Percentiles rank a stretch among this genome's conserved stretches.
These are phyloP conservation scores for Capitulum mitella DNA, from an alignment of 2,888 invertebrate species.

Conservation along the genomic window DNA sequence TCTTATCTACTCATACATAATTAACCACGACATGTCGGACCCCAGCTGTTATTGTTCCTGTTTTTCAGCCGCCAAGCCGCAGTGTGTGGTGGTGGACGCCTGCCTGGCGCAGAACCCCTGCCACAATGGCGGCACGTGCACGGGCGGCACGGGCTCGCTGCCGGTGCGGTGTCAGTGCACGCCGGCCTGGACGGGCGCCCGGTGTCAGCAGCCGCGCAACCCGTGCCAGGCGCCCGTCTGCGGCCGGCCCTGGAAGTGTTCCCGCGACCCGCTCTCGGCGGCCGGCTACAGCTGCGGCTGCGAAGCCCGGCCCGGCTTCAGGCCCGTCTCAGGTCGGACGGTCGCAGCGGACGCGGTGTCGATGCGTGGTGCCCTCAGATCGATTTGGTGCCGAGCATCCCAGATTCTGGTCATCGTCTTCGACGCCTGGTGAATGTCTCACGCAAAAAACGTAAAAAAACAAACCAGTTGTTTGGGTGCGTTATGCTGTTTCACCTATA, in stretches of 20 bases:
- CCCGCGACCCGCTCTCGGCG: not conserved
- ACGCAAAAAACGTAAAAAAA: not conserved
- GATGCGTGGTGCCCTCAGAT: not conserved
- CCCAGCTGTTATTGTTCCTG: too few species aligned
- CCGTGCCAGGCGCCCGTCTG: not conserved
- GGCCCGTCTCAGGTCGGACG: not conserved
- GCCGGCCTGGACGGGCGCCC: conserved; percentile 1
- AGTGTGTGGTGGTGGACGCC: not conserved
- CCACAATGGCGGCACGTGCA: conserved; percentile 9
- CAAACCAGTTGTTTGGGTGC: not conserved
- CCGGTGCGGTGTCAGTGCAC: not conserved
- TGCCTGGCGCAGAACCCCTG: not conserved
- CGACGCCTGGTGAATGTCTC: not conserved
- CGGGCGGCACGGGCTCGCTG: not conserved
- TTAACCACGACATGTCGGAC: too few species aligned
- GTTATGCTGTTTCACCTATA: too few species aligned
- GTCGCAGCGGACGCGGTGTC: not conserved
- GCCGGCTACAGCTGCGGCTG: conserved; percentile 23
- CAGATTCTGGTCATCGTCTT: not conserved
- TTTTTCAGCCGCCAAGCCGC: not conserved
- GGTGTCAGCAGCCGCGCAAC: not conserved
- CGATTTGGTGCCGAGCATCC: not conserved
- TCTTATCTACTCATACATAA: too few species aligned
- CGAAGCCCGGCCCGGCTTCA: not conserved
- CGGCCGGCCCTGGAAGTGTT: not conserved